Evolutionary conservation across 2,888 invertebrate species (phyloP), one percentile per base, ranked within the genome.

Genomic region (Scrobipalpa atriplicella): DNA sequence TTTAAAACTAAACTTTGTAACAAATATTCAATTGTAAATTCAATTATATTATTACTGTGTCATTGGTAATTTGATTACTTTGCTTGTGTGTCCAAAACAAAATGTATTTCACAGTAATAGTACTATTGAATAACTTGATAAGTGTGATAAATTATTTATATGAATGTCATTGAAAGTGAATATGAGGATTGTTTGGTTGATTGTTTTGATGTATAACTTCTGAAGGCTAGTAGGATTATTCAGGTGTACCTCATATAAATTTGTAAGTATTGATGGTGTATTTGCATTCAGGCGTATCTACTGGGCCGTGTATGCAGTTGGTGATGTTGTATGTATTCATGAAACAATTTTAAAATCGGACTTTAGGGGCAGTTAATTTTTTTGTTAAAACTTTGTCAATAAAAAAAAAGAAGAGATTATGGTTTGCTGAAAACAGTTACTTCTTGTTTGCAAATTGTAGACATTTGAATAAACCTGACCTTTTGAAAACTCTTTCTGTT

Each of bases 281-380:
- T 75, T 84, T 74, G 70, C 75, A 76, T 73, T 77, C 81, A 80
- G 81, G 83, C 80, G 84, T 80, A 78, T 79, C 79, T 79, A 81
- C 85, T 78, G 86, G 83, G 81, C 81, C 77, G 81, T 81, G 84
- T 80, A 86, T 82, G 85, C 87, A 83, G 89, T 79, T 81, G 90
- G 89, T 90, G 90, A 87, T 81, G 81, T 92, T 88, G 91, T 92
- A 92, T 92, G 92, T 92, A 92, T 92, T 82, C 77, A 79, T 82
- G 73, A 80, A 83, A 79, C 82, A 83, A 86, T 84, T 82, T 56
- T 83, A 77, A 62, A 75, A 73, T 81, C 84, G 82, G 76, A 78
- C 80, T 78, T 68, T 66, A 67, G 66, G 66, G 66, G 38, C 67
- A 66, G 64, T 68, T 66, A 64, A 61, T 67, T 68, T 71, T 72